Evolutionary conservation across 2,888 invertebrate genomes (phyloP), one percentile per base, ranked within the genome.

Genomic region (Pristionchus maxplancki): DNA sequence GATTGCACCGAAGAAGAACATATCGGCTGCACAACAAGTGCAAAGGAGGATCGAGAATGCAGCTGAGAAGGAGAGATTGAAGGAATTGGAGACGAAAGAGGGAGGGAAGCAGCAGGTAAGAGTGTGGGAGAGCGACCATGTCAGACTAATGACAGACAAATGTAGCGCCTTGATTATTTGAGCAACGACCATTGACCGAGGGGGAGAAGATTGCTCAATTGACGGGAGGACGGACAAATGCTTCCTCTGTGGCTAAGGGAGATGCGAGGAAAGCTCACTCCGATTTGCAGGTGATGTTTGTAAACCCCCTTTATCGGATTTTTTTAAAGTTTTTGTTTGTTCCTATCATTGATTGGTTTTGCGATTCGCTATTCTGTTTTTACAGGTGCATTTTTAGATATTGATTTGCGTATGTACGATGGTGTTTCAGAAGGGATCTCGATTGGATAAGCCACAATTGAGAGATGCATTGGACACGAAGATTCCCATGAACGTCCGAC

Each of bases 201-300:
- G 88, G 88, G 81, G 88, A 88, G 81, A 88, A 81, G 88, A 88
- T 88, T 28, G 81, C 81, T 17, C 58, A 58, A 48, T 62, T 81
- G 62, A 78, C 67, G 50, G 78, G 34, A 8, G 88, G 88, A 58
- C 44, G 78, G 40, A 88, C 88, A 17, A 81, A 40, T 62, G 88
- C 88, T 8, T 44, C 78, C 0, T 64, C 58, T 81, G 31, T 88
- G 44, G 11, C 53, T 9, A 88, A 88, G 34, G 88, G 88, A 88
- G 88, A 88, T 28, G 28, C 62, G 31, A 88, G 88, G 62, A 88
- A 64, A 37, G 53, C 88, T n/a, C 88, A 88, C 58, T 34, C 87
- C 11, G 88, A 88, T 44, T 15, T 28, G 1, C 87, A 87, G 87
- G 87, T 87, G 4, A 44, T 28, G 1, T 15, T 64, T 24, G n/a